Evolutionary conservation across 2,797 vertebrate genomes (phyloP), one percentile per base, ranked within the genome.

Genomic region (Myotis planiceps): DNA sequence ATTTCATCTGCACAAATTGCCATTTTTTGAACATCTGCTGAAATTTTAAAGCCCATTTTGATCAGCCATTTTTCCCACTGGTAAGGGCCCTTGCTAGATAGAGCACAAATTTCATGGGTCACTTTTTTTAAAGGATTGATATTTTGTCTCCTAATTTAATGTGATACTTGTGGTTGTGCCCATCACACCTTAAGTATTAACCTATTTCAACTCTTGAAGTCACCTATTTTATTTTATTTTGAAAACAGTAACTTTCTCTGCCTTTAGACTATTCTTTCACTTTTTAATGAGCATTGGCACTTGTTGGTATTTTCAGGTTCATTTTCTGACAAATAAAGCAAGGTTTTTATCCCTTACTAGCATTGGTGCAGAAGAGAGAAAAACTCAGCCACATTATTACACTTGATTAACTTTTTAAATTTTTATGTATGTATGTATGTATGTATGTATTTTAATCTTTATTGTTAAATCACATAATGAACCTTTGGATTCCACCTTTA

Each of bases 251-350:
- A 45, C 32, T 80, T 76, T 68, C 18, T 83, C 4, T 60, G 4
- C 15, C 4, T 71, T 45, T 37, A 63, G 19, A 27, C 74, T 63
- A 79, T 83, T 79, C 32, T 34, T 75, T 80, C 10, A 53, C 9
- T 53, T 96, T 6, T 13, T 81, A 49, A 45, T 42, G 10, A 76
- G 8, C 12, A 19, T 83, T 84, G 89, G 45, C 18, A 81, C 4
- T 92, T 74, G 63, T 0, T 81, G 4, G 1, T 74, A 23, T 86
- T 71, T 88, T 39, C 23, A 47, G 27, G 8, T 65, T 27, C 21
- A 27, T 58, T 92, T 95, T 86, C 83, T 93, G 60, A 86, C 8
- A 51, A 83, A 60, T 76, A 18, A 86, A 94, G 7, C 23, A 34
- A 88, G 3, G 19, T 53, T 78, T 74, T n/a, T 53, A 16, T 5